Evolutionary conservation across 2,797 vertebrate genomes (phyloP).

Genomic region (Anomalospiza imberbis): DNA sequence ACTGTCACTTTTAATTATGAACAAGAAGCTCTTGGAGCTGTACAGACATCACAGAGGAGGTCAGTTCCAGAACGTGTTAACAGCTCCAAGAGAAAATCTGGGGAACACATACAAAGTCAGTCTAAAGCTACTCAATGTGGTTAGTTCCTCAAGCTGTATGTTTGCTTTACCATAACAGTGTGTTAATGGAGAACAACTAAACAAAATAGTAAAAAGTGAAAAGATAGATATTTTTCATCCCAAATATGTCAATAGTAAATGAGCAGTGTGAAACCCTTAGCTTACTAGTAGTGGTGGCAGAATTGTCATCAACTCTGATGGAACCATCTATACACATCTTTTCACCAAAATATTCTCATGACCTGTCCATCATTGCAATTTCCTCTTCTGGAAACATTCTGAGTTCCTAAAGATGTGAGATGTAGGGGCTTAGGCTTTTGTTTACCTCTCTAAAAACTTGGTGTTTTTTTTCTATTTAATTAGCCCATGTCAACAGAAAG

Average conservation of each 20-base stretch:
- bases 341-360: background rate
- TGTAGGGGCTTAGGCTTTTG: background rate
- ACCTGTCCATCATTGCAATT: background rate
- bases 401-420: accelerated
- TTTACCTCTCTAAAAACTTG: background rate
- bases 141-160: background rate
- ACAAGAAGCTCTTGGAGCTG: background rate
- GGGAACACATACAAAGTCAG: background rate
- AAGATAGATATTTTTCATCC: background rate
- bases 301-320: background rate
- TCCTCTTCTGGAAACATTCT: background rate
- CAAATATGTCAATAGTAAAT: background rate
- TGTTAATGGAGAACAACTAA: background rate
- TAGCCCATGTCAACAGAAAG: background rate
- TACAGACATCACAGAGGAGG: background rate
- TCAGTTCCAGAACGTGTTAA: background rate
- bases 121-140: background rate
- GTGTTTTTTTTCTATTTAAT: background rate
- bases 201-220: background rate
- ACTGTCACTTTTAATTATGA: conserved; percentile 40
- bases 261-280: background rate
- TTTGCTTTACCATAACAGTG: background rate
- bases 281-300: background rate
- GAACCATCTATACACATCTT: background rate
- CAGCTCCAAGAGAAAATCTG: background rate